A percentile compares a stretch with the other conserved stretches of the same genome.
Conservation (phyloP, 1,140 invertebrate species). For the Neotoxoptera formosana region DNA sequence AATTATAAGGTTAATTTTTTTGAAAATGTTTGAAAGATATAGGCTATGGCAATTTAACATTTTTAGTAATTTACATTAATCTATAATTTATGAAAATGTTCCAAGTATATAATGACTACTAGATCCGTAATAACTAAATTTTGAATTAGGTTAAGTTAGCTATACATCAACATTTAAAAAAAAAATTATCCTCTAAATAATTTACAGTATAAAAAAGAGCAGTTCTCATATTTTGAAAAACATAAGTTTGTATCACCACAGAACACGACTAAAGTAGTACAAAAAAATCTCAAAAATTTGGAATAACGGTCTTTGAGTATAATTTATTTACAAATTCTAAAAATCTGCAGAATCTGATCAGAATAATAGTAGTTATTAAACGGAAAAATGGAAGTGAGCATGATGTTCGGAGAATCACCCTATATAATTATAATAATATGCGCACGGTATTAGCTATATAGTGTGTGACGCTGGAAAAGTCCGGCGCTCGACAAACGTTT, state of each 20-base stretch:
- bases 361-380: neutral
- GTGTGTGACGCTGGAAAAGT: neutral
- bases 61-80: too few species aligned
- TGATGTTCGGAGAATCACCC: neutral
- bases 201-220: neutral
- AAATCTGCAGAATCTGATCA: neutral
- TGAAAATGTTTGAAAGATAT: too few species aligned
- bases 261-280: neutral
- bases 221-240: neutral
- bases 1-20: too few species aligned
- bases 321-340: neutral
- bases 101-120: too few species aligned
- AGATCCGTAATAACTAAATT: too few species aligned
- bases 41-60: too few species aligned
- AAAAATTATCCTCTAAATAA: neutral
- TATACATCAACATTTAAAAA: neutral
- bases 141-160: too few species aligned
- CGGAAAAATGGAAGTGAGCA: neutral
- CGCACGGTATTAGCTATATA: neutral
- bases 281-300: neutral
- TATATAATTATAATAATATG: neutral
- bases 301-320: neutral
- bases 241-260: neutral
- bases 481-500: neutral
- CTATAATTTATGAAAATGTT: too few species aligned